Evolutionary conservation across 2,113 vertebrate species (phyloP).

Genomic region (Formicarius rufipectus): DNA sequence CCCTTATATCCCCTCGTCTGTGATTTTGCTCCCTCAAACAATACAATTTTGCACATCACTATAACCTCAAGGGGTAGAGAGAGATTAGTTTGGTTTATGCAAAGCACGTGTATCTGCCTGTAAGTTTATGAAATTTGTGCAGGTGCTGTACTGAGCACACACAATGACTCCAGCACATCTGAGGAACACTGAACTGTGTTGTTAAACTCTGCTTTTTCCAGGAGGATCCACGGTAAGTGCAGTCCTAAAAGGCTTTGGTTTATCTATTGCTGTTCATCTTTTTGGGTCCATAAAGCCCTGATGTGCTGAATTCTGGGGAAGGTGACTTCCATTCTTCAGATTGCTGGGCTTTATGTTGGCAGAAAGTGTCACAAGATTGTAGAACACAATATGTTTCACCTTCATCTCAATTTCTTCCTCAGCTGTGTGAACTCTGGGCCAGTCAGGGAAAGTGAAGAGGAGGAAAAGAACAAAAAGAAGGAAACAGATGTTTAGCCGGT

Average conservation of each 20-base stretch:
- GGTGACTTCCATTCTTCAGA: background rate
- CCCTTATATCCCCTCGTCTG: background rate
- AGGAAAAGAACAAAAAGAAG: no score
- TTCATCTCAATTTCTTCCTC: background rate
- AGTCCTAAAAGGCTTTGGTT: background rate
- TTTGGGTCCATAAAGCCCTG: background rate
- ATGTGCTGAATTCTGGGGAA: background rate
- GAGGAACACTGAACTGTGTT: background rate
- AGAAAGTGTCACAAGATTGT: background rate
- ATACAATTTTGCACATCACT: background rate
- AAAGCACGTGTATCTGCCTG: background rate
- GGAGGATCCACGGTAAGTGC: background rate
- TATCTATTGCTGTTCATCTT: background rate
- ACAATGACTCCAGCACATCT: background rate
- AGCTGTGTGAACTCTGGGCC: background rate
- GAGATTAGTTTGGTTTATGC: background rate
- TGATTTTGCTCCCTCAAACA: background rate
- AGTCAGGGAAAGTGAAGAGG: background rate
- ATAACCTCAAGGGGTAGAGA: background rate
- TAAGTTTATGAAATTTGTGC: background rate
- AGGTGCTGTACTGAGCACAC: background rate
- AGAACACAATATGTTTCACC: accelerated
- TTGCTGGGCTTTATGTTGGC: background rate
- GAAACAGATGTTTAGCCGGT: background rate
- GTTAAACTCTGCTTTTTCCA: background rate